Percentiles rank a stretch among this genome's conserved stretches.
phyloP scores from a whole-genome alignment of 2,888 invertebrate species.

The Bruchidius siliquastri region DNA sequence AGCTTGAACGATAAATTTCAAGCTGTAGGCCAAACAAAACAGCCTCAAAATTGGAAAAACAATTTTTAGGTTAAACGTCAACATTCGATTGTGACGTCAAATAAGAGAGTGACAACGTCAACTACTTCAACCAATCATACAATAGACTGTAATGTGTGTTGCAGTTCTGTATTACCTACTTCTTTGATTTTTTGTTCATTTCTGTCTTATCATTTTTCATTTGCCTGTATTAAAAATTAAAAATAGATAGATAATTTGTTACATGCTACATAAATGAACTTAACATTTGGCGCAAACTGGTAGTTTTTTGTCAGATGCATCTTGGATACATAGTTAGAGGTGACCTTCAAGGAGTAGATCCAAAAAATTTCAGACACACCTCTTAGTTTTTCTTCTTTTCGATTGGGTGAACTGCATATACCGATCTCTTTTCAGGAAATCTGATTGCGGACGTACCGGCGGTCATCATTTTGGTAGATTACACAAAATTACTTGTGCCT shows the following conservation, averaged over 20 bases:
- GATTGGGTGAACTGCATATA: not conserved
- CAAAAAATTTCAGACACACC: not conserved
- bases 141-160: not conserved
- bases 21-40: too few species aligned
- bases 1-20: too few species aligned
- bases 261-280: not conserved
- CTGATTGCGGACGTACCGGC: not conserved
- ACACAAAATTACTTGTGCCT: not conserved
- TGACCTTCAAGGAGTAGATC: conserved; percentile 2
- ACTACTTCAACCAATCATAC: not conserved
- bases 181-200: not conserved
- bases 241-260: not conserved
- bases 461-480: not conserved
- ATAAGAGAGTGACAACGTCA: not conserved
- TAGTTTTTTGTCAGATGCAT: not conserved
- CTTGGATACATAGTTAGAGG: not conserved
- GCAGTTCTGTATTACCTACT: not conserved
- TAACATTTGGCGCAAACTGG: not conserved
- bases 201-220: not conserved
- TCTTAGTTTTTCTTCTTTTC: not conserved
- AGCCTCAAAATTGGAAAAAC: not conserved
- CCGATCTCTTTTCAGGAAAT: not conserved
- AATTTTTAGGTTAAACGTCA: conserved; percentile 4
- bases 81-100: not conserved
- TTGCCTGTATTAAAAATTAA: not conserved